phyloP scores from a whole-genome alignment of 2,797 vertebrate genomes.

The Megalops cyprinoides region DNA sequence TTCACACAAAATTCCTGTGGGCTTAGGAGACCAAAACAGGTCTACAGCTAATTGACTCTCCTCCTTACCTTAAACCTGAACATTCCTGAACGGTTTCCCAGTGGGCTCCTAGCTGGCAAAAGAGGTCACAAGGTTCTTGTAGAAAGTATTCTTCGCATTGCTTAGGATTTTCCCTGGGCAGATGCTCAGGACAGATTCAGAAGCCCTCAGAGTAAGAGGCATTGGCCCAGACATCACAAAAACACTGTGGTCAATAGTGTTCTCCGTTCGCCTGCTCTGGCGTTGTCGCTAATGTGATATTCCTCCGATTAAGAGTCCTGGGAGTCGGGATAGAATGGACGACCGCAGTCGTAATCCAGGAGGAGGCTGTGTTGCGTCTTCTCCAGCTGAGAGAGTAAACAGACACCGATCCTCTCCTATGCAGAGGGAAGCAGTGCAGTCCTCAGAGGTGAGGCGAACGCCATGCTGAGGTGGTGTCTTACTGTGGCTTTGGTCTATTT shows the following conservation, averaged over 20 bases:
- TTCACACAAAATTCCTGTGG: neutral
- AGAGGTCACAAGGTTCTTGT: neutral
- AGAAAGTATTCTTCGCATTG: neutral
- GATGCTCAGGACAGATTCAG: neutral
- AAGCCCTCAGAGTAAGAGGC: too few relatives aligned
- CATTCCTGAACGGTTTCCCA: neutral
- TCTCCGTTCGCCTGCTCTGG: neutral
- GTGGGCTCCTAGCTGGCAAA: neutral
- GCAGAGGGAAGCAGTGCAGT: too few relatives aligned
- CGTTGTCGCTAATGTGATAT: neutral
- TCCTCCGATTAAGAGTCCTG: neutral
- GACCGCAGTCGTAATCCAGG: neutral
- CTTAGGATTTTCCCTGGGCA: too few relatives aligned
- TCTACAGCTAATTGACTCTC: neutral
- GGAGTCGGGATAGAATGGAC: neutral
- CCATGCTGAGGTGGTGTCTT: constrained; percentile 3
- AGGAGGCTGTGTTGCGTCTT: neutral
- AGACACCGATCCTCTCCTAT: neutral
- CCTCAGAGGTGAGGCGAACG: neutral
- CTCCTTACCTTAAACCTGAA: constrained; percentile 19
- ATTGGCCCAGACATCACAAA: neutral
- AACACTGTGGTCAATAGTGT: neutral
- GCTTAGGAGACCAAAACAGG: neutral
- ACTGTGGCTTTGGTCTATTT: constrained; percentile 14
- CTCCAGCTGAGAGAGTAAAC: neutral